Conservation (phyloP, 2,888 invertebrate genomes). For the Leptopilina drosophilae region DNA sequence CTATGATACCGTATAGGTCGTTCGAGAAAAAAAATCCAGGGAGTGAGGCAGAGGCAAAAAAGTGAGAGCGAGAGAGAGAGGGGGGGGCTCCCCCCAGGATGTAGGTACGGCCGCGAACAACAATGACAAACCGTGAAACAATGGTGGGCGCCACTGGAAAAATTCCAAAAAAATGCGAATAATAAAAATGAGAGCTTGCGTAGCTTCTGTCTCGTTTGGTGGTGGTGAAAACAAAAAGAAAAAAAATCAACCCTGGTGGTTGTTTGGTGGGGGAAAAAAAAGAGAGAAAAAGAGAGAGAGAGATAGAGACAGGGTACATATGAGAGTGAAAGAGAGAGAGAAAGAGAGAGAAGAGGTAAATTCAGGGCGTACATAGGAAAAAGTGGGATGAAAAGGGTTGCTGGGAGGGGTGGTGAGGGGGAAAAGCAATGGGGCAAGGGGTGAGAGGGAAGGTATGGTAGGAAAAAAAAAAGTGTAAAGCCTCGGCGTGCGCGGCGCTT, state of each 20-base stretch:
- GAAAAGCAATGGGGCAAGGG: slow-evolving; percentile 60
- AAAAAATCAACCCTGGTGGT: slow-evolving; percentile 51
- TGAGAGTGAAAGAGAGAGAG: not conserved
- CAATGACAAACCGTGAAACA: slow-evolving; percentile 77
- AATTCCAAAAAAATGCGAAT: slow-evolving; percentile 76
- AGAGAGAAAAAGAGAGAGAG: not conserved
- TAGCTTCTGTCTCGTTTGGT: slow-evolving; percentile 59
- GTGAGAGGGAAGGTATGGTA: slow-evolving; percentile 58
- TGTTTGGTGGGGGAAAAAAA: slow-evolving; percentile 24
- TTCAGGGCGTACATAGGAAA: slow-evolving; percentile 44
- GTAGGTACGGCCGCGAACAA: slow-evolving; percentile 68
- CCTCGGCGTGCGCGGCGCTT: slow-evolving; percentile 73
- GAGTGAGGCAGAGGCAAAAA: not conserved
- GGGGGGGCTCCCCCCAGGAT: slow-evolving; percentile 61
- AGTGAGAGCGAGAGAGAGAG: not conserved
- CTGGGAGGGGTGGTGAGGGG: slow-evolving; percentile 55
- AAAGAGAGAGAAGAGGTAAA: slow-evolving; percentile 47
- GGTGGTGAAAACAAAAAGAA: slow-evolving; percentile 53
- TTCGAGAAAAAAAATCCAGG: slow-evolving; percentile 33
- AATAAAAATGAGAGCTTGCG: slow-evolving; percentile 74
- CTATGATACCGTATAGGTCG: slow-evolving; percentile 28
- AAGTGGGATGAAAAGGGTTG: slow-evolving; percentile 29
- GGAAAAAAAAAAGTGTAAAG: slow-evolving; percentile 72
- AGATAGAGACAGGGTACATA: too few species aligned
- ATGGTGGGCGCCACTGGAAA: slow-evolving; percentile 77